Base-by-base conservation (phyloP, 2,888 invertebrate genomes). In the Chaetoderma sp. region DNA sequence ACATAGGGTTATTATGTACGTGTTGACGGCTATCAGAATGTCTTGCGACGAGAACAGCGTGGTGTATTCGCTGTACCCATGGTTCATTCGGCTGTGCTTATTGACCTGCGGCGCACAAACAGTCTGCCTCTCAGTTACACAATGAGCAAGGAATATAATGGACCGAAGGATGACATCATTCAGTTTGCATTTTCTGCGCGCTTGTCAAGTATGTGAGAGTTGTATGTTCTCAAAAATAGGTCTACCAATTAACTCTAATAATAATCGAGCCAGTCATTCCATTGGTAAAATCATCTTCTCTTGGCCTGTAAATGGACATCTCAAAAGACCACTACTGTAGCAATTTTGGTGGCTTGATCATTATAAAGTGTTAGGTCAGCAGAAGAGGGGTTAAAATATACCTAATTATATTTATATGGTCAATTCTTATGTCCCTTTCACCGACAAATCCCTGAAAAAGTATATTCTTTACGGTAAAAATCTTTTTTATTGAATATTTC, bases 141-240 rank as follows among this genome's bases (percentile, higher is more conserved):
- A 66, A 89, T 91, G 0, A 84, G 88, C 1, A 78, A 92, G 0
- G 78, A 80, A 76, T 86, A 87, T 59, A 86, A 90, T 59, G 94
- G 95, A 0, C 93, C 95, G 0, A 88, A 90, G 0, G 97, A 98
- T 87, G 98, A 98, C 84, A 94, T 98, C 56, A 96, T 98, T 71
- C 90, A 92, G 0, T 96, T 98, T 88, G 96, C 97, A 3, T 85
- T 93, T 10, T 93, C 93, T 50, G 94, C 95, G 0, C 92, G 91
- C 79, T 88, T 88, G 67, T 90, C 91, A 70, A 90, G 91, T 90
- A 62, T 27, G 65, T 57, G 3, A 13, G 23, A 58, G 1, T 54
- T 28, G 13, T 60, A 10, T 30, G 28, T 60, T 23, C 55, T 8
- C 32, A 56, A 16, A 5, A 13, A 57, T 16, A 18, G n/a, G n/a